Evolutionary conservation across 2,113 vertebrate species (phyloP), one percentile per base, ranked within the genome.

Genomic region (Cacatua alba): DNA sequence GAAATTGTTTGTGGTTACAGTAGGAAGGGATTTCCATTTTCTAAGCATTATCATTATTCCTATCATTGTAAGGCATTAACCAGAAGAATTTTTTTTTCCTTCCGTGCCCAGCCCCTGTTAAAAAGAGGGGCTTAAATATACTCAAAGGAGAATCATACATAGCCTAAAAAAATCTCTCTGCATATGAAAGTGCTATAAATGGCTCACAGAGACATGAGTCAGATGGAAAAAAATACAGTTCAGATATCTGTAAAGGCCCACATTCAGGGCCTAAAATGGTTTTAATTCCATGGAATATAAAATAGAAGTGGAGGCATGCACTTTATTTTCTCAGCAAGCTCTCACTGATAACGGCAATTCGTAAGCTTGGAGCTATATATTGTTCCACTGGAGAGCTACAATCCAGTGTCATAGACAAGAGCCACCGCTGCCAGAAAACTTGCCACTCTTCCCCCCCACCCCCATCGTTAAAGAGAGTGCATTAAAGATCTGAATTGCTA

Each of bases 301-400:
- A 92, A 65, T 4, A 84, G 80, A 84, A 57, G 3, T 39, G 31
- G 57, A 78, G 83, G 31, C 70, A 84, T 15, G 31, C n/a, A 79
- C 62, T 83, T 93, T 39, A 76, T 90, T 88, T 93, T 81, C 90
- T 89, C 65, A 82, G 92, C 83, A 95, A 81, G 88, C n/a, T 84
- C 65, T 78, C 52, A 26, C 48, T n/a, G 60, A 48, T 72, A 93
- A 75, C 71, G 88, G 55, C 90, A 92, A 93, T 86, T 94, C 52
- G 37, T 72, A 75, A 86, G 49, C n/a, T 82, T 57, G 43, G 35
- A 93, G 80, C 65, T 83, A 17, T 43, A 43, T 29, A 25, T 44
- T 44, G 20, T 90, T 86, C 37, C 44, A 44, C 52, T 81, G 17
- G 37, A 88, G 75, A 95, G 19, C 41, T 72, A 48, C 60, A 90